These are phyloP conservation scores for Spilarctia lutea DNA, from an alignment of 2,888 invertebrate genomes.

Conservation along the genomic window DNA sequence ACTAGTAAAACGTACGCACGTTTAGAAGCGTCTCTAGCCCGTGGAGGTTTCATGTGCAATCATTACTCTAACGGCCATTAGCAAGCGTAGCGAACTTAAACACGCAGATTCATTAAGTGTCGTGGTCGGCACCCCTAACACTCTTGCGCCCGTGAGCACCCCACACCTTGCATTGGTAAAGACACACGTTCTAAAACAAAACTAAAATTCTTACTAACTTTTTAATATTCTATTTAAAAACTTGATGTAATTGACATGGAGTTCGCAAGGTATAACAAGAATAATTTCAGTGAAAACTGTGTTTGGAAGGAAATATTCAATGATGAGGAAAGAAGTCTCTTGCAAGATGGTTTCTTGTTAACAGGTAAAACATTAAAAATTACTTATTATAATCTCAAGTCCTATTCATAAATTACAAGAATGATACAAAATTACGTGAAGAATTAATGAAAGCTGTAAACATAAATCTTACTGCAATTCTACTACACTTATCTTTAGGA, in stretches of 20 bases:
- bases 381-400: neutral
- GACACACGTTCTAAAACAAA: neutral
- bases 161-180: too few species aligned
- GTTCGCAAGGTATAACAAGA: constrained; percentile 17
- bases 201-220: neutral
- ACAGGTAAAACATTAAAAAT: constrained; percentile 66
- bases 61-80: too few species aligned
- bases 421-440: neutral
- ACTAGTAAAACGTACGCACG: constrained; percentile 12
- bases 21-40: too few species aligned
- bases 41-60: too few species aligned
- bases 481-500: too few species aligned
- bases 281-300: constrained; percentile 43
- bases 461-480: too few species aligned
- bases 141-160: too few species aligned
- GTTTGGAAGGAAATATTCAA: constrained; percentile 63
- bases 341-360: constrained; percentile 58
- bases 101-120: too few species aligned
- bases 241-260: constrained; percentile 22
- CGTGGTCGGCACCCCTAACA: too few species aligned
- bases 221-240: neutral
- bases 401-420: neutral
- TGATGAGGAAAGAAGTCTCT: constrained; percentile 50
- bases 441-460: neutral
- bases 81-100: too few species aligned